Conservation (phyloP, 2,113 vertebrate genomes). For the Hippolais icterina region DNA sequence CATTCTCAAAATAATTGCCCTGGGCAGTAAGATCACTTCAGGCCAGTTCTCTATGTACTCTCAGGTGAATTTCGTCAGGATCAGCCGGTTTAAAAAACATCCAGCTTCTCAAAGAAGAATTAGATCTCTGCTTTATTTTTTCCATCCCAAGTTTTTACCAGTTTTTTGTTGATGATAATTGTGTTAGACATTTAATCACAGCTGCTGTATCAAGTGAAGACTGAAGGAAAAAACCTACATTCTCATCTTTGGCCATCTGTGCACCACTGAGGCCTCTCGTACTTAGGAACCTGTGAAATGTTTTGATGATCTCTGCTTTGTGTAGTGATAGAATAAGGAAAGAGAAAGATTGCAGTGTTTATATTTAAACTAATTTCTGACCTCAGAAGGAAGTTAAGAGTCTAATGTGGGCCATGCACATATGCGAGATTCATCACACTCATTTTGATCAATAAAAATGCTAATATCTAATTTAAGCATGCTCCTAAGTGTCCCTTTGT, state of each 20-base stretch:
- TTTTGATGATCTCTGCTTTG: constrained; percentile 3
- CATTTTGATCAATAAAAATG: neutral
- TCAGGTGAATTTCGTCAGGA: constrained; percentile 5
- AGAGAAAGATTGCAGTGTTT: neutral
- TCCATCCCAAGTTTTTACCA: neutral
- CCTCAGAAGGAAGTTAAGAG: neutral
- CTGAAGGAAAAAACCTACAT: neutral
- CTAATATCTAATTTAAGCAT: neutral
- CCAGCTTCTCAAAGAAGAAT: constrained; percentile 21
- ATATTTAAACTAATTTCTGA: neutral
- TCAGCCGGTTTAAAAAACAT: neutral
- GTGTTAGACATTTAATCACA: constrained; percentile 64
- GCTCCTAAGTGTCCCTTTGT: neutral
- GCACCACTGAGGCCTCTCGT: neutral
- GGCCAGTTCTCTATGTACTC: neutral
- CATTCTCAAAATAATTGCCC: neutral
- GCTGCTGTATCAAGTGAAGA: constrained; percentile 4
- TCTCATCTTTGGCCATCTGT: constrained; percentile 8
- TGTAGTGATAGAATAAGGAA: neutral
- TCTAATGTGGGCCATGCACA: neutral
- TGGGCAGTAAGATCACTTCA: neutral
- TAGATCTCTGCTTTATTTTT: constrained; percentile 33
- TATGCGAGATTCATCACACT: neutral
- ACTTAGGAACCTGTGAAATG: neutral
- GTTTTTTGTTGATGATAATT: constrained; percentile 31